Conservation (phyloP, 2,888 invertebrate species). For the Cetonia aurata region DNA sequence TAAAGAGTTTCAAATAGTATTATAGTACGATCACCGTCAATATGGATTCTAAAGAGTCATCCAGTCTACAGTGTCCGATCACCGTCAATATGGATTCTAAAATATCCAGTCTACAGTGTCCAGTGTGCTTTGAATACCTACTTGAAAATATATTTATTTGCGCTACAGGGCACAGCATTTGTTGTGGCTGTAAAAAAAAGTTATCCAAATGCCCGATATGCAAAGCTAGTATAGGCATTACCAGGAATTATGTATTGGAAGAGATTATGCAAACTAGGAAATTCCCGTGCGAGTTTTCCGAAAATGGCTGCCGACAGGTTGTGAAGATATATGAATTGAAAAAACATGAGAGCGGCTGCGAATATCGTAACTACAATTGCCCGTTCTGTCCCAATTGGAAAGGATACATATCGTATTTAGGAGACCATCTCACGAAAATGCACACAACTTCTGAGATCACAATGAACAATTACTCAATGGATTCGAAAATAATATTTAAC, state of each 20-base stretch:
- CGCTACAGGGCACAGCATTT: conserved; percentile 60
- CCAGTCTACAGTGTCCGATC: conserved; percentile 58
- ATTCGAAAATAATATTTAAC: no score
- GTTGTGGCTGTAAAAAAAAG: conserved; percentile 55
- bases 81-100: no score
- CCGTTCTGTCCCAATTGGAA: neutral
- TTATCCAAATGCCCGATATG: conserved; percentile 59
- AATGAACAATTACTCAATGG: no score
- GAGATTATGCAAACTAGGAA: conserved; percentile 55
- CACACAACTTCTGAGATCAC: neutral
- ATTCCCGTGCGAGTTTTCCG: conserved; percentile 54
- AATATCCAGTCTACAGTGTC: conserved; percentile 57
- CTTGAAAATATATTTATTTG: conserved; percentile 61
- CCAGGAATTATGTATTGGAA: conserved; percentile 60
- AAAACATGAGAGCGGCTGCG: no score
- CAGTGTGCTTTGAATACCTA: conserved; percentile 61
- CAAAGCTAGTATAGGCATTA: conserved; percentile 53
- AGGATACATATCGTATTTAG: neutral
- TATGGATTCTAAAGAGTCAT: conserved; percentile 4
- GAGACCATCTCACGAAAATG: neutral
- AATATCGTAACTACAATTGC: neutral
- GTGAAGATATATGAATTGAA: neutral
- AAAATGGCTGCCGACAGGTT: neutral
- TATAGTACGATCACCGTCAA: no score
- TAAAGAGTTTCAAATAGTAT: no score